Conservation (phyloP, 2,888 invertebrate species). For the Elegia similella region DNA sequence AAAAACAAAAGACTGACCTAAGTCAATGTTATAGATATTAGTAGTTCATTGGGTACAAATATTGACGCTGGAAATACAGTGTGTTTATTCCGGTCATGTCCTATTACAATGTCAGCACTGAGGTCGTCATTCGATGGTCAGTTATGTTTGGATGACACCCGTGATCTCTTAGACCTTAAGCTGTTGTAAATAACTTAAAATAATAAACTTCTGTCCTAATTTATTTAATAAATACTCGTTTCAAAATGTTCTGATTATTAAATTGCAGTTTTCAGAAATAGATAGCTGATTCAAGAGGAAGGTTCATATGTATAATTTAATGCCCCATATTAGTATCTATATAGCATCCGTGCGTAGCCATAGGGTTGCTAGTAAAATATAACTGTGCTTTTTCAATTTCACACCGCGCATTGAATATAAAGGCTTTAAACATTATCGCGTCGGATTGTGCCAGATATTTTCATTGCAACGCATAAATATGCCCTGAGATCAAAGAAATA, state of each 20-base stretch:
- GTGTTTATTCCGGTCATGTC: background rate
- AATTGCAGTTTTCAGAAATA: too few species aligned
- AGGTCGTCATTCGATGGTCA: conserved; percentile 8
- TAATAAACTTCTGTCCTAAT: too few species aligned
- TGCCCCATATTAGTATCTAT: too few species aligned
- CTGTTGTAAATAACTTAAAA: too few species aligned
- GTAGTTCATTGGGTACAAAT: background rate
- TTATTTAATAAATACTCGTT: too few species aligned
- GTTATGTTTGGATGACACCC: conserved; percentile 3
- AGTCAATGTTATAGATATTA: conserved; percentile 1
- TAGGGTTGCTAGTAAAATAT: too few species aligned
- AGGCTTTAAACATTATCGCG: background rate
- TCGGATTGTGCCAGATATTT: background rate
- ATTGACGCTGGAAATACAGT: background rate
- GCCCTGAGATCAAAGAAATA: background rate
- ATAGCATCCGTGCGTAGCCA: too few species aligned
- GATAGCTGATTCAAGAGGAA: too few species aligned
- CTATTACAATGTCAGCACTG: conserved; percentile 7
- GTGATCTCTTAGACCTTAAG: background rate
- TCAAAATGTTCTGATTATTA: too few species aligned
- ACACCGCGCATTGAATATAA: background rate
- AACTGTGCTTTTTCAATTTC: background rate
- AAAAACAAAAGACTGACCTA: background rate
- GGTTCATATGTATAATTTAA: too few species aligned
- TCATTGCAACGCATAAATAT: background rate